Conservation (phyloP, 2,888 invertebrate species). For the Phalera bucephala region DNA sequence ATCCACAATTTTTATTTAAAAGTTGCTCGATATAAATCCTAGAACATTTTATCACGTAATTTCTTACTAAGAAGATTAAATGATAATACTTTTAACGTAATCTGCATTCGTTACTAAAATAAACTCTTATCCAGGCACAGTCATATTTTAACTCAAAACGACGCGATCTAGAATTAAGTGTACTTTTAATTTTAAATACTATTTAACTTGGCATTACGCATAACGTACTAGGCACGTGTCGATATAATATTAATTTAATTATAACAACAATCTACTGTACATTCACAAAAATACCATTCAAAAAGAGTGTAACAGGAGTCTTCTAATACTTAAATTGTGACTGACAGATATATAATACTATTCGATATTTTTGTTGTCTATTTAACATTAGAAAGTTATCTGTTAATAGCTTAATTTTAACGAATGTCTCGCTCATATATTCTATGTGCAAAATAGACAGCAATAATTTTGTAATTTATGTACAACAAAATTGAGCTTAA, state of each 20-base stretch:
- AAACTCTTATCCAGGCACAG: no score
- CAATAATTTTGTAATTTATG: no score
- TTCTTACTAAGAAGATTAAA: no score
- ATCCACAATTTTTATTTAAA: background rate
- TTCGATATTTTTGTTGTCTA: no score
- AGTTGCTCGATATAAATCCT: background rate
- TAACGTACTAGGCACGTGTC: background rate
- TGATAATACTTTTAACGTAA: no score
- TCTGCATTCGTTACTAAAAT: no score
- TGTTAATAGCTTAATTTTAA: no score
- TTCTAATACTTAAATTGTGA: background rate
- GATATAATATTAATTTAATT: background rate
- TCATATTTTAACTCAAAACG: conserved; percentile 5
- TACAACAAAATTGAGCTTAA: background rate
- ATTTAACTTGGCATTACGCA: background rate
- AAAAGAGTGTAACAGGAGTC: conserved; percentile 8
- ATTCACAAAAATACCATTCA: conserved; percentile 14
- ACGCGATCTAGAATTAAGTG: conserved; percentile 10
- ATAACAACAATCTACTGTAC: conserved; percentile 10
- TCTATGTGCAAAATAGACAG: no score
- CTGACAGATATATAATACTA: no score
- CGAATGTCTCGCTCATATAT: no score
- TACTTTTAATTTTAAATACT: conserved; percentile 7
- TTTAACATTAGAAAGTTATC: no score
- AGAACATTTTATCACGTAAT: no score